These are phyloP conservation scores for Drosophila pegasa DNA, from an alignment of 2,888 invertebrate species.

Conservation along the genomic window DNA sequence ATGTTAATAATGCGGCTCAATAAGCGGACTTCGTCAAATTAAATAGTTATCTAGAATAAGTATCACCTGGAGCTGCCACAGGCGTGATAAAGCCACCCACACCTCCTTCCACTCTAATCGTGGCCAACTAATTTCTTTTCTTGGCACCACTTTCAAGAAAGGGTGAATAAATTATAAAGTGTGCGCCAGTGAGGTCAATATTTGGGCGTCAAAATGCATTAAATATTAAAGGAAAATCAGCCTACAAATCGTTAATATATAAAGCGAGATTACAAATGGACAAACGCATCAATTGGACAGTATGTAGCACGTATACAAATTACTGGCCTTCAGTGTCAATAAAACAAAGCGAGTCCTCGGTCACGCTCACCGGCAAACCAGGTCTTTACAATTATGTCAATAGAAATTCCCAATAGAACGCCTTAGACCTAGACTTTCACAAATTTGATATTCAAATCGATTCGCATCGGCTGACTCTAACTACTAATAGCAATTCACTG, in stretches of 20 bases:
- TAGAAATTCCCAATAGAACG: neutral
- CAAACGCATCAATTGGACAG: constrained; percentile 23
- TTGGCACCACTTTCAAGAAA: constrained; percentile 29
- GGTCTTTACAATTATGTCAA: neutral
- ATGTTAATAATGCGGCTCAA: neutral
- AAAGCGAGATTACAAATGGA: constrained; percentile 29
- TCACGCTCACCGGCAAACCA: constrained; percentile 9
- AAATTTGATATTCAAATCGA: constrained; percentile 47
- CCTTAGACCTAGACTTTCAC: neutral
- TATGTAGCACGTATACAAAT: constrained; percentile 43
- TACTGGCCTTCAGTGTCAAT: constrained; percentile 41
- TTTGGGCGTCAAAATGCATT: constrained; percentile 33
- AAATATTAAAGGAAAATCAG: constrained; percentile 58
- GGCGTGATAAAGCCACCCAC: neutral
- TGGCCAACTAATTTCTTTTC: neutral
- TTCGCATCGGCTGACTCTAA: constrained; percentile 13
- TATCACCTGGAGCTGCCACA: neutral
- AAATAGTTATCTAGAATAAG: neutral
- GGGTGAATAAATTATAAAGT: constrained; percentile 62
- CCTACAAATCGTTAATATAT: constrained; percentile 44
- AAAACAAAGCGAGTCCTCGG: constrained; percentile 14
- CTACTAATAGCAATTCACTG: too few species aligned
- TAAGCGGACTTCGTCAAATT: neutral
- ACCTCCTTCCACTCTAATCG: constrained; percentile 9
- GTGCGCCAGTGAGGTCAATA: constrained; percentile 19